Conservation (phyloP, 2,888 invertebrate genomes). For the Hydraecia micacea region DNA sequence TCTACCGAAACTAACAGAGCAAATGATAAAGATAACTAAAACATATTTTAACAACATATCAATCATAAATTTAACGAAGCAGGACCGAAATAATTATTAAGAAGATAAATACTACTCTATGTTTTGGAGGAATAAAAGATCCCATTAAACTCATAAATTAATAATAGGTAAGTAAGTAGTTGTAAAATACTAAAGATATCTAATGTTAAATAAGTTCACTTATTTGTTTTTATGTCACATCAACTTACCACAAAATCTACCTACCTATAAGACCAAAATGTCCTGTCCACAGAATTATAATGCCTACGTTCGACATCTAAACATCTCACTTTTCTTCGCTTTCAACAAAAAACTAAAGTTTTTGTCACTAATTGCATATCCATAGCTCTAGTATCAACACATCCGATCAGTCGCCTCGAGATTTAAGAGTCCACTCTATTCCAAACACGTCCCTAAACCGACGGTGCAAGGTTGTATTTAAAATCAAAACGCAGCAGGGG, state of each 20-base stretch:
- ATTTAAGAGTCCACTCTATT: conserved; percentile 61
- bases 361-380: conserved; percentile 88
- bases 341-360: conserved; percentile 72
- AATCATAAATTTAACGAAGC: conserved; percentile 70
- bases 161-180: neutral
- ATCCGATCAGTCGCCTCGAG: conserved; percentile 83
- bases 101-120: conserved; percentile 1
- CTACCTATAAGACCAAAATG: conserved; percentile 43
- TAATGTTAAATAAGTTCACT: neutral
- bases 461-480: conserved; percentile 67
- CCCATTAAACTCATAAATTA: conserved; percentile 15
- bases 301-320: conserved; percentile 58
- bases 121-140: conserved; percentile 23
- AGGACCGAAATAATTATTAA: conserved; percentile 68
- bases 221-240: neutral
- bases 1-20: conserved; percentile 35
- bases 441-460: conserved; percentile 65
- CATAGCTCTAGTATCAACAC: conserved; percentile 87
- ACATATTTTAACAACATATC: conserved; percentile 66
- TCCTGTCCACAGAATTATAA: conserved; percentile 46
- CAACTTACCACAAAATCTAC: conserved; percentile 39
- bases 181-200: conserved; percentile 2
- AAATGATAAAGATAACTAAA: conserved; percentile 50
- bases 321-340: conserved; percentile 73
- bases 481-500: conserved; percentile 59